A percentile compares a stretch with the other conserved stretches of the same genome.
Conservation (phyloP, 2,113 vertebrate species). For the Mixornis gularis region DNA sequence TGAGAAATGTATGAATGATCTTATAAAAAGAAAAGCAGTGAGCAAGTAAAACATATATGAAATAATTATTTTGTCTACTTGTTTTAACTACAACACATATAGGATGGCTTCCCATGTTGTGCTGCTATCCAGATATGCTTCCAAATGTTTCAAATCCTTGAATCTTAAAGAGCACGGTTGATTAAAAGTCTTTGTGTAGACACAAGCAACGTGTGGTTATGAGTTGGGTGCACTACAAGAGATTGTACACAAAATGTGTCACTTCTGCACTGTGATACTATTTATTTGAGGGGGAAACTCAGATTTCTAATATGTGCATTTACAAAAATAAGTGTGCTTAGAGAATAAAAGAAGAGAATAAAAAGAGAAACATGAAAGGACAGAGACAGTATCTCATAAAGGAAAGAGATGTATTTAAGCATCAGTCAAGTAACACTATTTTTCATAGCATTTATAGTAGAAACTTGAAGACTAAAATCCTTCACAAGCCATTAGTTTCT, state of each 20-base stretch:
- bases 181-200: conserved; percentile 25
- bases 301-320: conserved; percentile 47
- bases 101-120: neutral
- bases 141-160: conserved; percentile 51
- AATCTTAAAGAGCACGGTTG: conserved; percentile 34
- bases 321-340: conserved; percentile 34
- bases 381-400: neutral
- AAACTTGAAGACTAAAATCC: conserved; percentile 61
- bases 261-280: conserved; percentile 33
- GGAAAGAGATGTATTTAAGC: conserved; percentile 38
- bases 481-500: conserved; percentile 62
- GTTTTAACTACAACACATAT: neutral
- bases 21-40: neutral
- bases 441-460: conserved; percentile 43
- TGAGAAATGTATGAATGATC: neutral
- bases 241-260: conserved; percentile 18
- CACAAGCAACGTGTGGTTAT: conserved; percentile 21
- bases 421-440: conserved; percentile 53
- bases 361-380: conserved; percentile 5
- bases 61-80: neutral
- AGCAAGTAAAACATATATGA: neutral
- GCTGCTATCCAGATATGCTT: conserved; percentile 41
- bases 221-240: conserved; percentile 30
- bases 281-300: conserved; percentile 50
- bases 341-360: conserved; percentile 51